Evolutionary conservation across 2,797 vertebrate genomes (phyloP).

Genomic region (Miichthys miiuy): DNA sequence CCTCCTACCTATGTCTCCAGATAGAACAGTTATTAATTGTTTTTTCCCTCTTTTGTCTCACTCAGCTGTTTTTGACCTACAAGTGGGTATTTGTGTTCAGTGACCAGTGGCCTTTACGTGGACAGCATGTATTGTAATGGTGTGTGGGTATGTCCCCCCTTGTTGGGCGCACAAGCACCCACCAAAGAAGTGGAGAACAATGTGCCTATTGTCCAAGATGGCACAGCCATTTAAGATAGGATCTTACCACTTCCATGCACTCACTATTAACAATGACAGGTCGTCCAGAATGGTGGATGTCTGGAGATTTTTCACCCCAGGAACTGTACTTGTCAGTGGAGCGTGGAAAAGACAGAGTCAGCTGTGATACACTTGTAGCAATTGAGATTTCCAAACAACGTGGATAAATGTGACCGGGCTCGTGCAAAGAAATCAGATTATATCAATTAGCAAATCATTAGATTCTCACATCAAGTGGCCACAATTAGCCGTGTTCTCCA

Average conservation of each 20-base stretch:
- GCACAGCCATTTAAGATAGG: slow-evolving; percentile 76
- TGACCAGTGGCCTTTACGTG: slow-evolving; percentile 58
- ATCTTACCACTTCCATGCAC: slow-evolving; percentile 71
- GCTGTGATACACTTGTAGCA: slow-evolving; percentile 45
- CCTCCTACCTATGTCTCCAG: slow-evolving; percentile 3
- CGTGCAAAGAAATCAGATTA: slow-evolving; percentile 47
- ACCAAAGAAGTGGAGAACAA: slow-evolving; percentile 76
- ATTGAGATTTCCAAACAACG: slow-evolving; percentile 47
- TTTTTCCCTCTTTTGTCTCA: slow-evolving; percentile 55
- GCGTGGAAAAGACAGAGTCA: slow-evolving; percentile 57
- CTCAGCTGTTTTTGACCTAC: slow-evolving; percentile 60
- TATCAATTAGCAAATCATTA: slow-evolving; percentile 39
- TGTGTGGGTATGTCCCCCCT: slow-evolving; percentile 60
- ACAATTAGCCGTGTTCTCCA: slow-evolving; percentile 21
- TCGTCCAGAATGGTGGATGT: slow-evolving; percentile 65
- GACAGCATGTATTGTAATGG: slow-evolving; percentile 59
- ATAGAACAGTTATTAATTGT: slow-evolving; percentile 43
- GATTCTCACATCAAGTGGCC: slow-evolving; percentile 21
- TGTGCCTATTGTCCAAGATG: slow-evolving; percentile 79
- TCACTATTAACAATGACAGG: slow-evolving; percentile 78
- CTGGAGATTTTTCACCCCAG: slow-evolving; percentile 63
- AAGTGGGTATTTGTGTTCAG: slow-evolving; percentile 65
- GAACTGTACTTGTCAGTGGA: slow-evolving; percentile 67
- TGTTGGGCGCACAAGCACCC: slow-evolving; percentile 50
- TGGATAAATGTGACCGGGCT: slow-evolving; percentile 33